A percentile compares a stretch with the other conserved stretches of the same genome.
Evolutionary conservation across 2,888 invertebrate genomes (phyloP).

Genomic region (Oscheius sp.): DNA sequence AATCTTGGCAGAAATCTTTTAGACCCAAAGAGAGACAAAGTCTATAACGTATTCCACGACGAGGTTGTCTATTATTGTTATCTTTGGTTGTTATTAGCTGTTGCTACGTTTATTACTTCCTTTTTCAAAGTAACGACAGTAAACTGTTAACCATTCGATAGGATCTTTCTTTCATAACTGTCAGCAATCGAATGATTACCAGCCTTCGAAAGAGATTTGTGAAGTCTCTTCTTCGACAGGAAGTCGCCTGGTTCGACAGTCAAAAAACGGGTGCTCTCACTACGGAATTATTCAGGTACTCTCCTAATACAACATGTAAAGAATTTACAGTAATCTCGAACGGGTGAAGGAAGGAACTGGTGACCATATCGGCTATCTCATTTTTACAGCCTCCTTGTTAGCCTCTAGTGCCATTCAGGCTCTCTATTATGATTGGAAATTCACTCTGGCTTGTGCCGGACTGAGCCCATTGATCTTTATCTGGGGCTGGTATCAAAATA

Average conservation of each 20-base stretch:
- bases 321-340: conserved; percentile 62
- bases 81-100: conserved; percentile 51
- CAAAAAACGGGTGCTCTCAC: conserved; percentile 73
- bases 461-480: conserved; percentile 62
- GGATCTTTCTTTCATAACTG: conserved; percentile 71
- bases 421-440: conserved; percentile 58
- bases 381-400: conserved; percentile 6
- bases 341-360: conserved; percentile 68
- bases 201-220: conserved; percentile 72
- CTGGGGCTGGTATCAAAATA: conserved; percentile 38
- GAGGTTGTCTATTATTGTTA: conserved; percentile 28
- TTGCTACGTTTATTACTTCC: conserved; percentile 41
- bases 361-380: conserved; percentile 39
- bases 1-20: neutral
- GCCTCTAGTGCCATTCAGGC: conserved; percentile 38
- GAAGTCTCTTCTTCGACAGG: conserved; percentile 65
- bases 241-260: conserved; percentile 72
- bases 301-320: neutral
- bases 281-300: conserved; percentile 73
- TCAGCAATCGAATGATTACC: conserved; percentile 73
- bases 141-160: conserved; percentile 35
- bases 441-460: conserved; percentile 65
- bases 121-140: neutral
- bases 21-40: neutral
- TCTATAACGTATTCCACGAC: neutral